phyloP scores from a whole-genome alignment of 2,113 vertebrate genomes.

The Peromyscus leucopus region DNA sequence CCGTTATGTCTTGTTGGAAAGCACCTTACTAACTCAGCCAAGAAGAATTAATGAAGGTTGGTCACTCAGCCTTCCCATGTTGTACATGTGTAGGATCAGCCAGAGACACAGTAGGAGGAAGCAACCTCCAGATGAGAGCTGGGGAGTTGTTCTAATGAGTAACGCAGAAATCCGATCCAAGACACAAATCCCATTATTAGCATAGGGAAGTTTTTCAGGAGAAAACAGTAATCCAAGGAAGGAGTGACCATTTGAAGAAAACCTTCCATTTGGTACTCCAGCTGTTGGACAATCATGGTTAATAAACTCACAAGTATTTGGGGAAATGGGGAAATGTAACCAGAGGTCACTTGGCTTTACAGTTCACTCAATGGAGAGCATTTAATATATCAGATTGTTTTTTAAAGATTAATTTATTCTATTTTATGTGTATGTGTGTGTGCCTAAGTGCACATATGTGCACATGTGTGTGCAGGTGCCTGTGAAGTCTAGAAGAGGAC shows the following conservation, averaged over 20 bases:
- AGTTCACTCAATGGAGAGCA: not conserved
- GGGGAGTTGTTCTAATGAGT: not conserved
- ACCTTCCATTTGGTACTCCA: not conserved
- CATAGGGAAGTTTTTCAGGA: not conserved
- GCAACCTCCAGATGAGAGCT: not conserved
- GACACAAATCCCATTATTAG: not conserved
- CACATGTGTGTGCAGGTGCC: not conserved
- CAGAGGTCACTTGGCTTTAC: not conserved
- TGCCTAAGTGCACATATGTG: not conserved
- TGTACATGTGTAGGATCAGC: not conserved
- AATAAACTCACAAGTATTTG: not conserved
- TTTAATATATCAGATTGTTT: not conserved
- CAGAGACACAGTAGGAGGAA: not conserved
- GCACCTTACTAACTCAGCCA: not conserved
- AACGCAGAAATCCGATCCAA: not conserved
- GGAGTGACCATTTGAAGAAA: not conserved
- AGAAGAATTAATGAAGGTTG: not conserved
- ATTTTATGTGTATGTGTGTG: not conserved
- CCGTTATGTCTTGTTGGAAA: not conserved
- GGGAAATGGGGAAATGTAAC: not conserved
- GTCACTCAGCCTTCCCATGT: too few relatives aligned
- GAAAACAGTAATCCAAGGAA: not conserved
- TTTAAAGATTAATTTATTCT: not conserved
- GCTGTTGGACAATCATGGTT: not conserved
- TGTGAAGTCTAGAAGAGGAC: not conserved